phyloP scores from a whole-genome alignment of 1,140 invertebrate species.

The Procambarus virginalis region DNA sequence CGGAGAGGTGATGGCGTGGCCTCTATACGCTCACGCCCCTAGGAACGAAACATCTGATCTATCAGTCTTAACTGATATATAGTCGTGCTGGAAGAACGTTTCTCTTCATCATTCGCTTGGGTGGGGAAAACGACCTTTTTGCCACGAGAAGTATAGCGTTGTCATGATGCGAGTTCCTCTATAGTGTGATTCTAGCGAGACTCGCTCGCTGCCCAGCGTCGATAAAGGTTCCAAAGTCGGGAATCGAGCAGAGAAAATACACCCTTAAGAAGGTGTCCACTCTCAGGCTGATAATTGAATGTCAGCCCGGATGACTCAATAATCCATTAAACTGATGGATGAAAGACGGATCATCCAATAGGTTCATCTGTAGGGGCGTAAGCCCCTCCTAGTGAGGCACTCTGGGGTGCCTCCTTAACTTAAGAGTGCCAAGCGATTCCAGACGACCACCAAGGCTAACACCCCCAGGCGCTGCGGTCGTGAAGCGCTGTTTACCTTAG shows the following conservation, averaged over 20 bases:
- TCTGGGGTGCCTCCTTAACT: not conserved
- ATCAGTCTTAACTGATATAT: not conserved
- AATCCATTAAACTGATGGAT: slow-evolving; percentile 56
- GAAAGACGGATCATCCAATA: slow-evolving; percentile 39
- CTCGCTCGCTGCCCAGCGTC: slow-evolving; percentile 13
- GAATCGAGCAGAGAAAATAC: slow-evolving; percentile 8
- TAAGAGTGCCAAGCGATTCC: not conserved
- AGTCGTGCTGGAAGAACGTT: not conserved
- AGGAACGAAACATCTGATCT: not conserved
- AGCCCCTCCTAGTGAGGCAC: not conserved
- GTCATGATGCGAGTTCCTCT: not conserved
- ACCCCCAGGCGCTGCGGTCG: too few species aligned
- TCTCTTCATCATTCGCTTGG: not conserved
- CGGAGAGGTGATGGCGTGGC: too few species aligned
- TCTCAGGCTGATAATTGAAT: slow-evolving; percentile 37
- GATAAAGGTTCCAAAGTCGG: slow-evolving; percentile 8
- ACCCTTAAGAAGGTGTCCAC: slow-evolving; percentile 21
- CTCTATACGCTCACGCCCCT: not conserved
- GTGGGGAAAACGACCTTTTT: not conserved
- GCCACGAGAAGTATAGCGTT: not conserved
- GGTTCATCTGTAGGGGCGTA: not conserved
- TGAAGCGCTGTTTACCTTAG: too few species aligned
- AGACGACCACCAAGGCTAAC: too few species aligned
- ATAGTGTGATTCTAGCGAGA: not conserved
- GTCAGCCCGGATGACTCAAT: slow-evolving; percentile 47